Conservation (phyloP, 2,113 vertebrate genomes). For the Sisor rabdophorus region DNA sequence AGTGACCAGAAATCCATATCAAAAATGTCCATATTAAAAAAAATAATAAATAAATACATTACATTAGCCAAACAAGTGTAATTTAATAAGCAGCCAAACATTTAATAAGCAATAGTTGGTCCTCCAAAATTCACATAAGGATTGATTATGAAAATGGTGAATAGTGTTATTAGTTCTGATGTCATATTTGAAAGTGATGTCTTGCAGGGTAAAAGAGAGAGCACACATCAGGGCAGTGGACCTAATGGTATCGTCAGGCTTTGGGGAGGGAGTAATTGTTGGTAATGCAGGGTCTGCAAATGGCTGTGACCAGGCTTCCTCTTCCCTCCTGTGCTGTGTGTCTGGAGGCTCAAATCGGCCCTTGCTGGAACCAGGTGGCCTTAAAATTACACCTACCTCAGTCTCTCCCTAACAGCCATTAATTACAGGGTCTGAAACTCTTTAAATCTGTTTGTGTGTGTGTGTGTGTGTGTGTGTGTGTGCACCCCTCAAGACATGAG, state of each 20-base stretch:
- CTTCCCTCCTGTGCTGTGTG: constrained; percentile 8
- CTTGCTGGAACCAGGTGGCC: constrained; percentile 37
- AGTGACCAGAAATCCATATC: not conserved
- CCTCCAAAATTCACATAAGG: not conserved
- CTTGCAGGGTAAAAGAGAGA: not conserved
- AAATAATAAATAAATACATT: no score
- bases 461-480: no score
- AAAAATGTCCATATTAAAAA: no score
- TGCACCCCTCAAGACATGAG: not conserved
- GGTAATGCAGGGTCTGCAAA: constrained; percentile 13
- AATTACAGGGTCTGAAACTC: constrained; percentile 36
- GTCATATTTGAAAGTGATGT: not conserved
- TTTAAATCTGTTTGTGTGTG: constrained; percentile 7
- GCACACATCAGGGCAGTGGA: not conserved
- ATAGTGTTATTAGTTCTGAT: not conserved
- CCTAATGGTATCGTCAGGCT: constrained; percentile 9
- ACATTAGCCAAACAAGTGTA: no score
- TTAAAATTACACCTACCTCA: constrained; percentile 34
- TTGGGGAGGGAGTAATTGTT: constrained; percentile 22
- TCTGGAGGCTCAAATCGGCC: constrained; percentile 24
- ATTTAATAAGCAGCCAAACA: no score
- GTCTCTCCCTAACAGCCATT: constrained; percentile 29
- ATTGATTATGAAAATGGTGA: not conserved
- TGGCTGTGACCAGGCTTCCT: constrained; percentile 15
- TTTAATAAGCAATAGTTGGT: no score